Conservation (phyloP, 2,888 invertebrate genomes). For the Melikaiella ostensackeni region DNA sequence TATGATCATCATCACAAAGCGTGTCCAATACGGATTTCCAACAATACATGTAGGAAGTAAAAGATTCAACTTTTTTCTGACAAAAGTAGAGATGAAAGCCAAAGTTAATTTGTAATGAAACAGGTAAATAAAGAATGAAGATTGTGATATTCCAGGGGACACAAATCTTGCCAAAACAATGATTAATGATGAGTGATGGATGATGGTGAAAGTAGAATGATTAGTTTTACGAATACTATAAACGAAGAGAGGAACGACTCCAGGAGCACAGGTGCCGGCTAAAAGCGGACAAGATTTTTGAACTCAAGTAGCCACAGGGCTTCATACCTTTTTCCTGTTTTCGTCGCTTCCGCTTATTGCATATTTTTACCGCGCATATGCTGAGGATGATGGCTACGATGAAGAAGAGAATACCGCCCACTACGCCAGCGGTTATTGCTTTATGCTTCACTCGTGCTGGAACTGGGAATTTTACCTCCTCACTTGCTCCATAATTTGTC, state of each 20-base stretch:
- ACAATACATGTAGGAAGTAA: too few species aligned
- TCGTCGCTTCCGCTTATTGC: constrained; percentile 97
- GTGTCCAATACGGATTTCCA: neutral
- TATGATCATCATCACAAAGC: constrained; percentile 13
- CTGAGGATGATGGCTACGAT: constrained; percentile 98
- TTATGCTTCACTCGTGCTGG: constrained; percentile 95
- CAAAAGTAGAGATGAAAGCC: neutral
- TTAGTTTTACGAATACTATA: neutral
- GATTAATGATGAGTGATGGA: neutral
- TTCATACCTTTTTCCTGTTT: constrained; percentile 97
- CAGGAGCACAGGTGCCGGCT: constrained; percentile 63
- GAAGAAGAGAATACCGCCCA: constrained; percentile 98
- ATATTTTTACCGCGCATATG: constrained; percentile 98
- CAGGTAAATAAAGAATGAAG: too few species aligned
- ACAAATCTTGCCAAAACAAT: too few species aligned
- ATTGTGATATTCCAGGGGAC: too few species aligned
- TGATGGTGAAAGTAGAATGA: neutral
- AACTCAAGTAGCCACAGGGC: constrained; percentile 39
- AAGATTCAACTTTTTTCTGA: neutral
- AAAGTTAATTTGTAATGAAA: too few species aligned
- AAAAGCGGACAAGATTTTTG: constrained; percentile 51
- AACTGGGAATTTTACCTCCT: constrained; percentile 92
- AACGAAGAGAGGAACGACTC: constrained; percentile 47
- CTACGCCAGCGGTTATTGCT: constrained; percentile 97
- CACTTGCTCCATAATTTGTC: constrained; percentile 91